Evolutionary conservation across 2,113 vertebrate genomes (phyloP).

Genomic region (Serilophus lunatus): DNA sequence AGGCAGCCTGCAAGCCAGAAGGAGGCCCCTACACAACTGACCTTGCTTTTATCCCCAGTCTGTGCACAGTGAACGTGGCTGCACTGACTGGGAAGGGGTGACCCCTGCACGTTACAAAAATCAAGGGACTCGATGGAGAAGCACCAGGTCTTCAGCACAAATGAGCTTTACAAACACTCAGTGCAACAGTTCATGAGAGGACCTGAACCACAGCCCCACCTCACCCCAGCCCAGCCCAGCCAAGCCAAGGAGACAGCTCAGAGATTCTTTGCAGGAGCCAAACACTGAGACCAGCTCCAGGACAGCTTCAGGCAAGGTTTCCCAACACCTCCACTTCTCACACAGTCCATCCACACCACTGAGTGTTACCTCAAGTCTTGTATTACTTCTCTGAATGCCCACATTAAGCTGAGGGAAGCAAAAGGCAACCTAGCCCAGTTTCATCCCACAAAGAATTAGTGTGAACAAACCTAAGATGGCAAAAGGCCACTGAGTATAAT

Average conservation of each 20-base stretch:
- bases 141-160: neutral
- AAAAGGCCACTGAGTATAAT: neutral
- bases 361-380: neutral
- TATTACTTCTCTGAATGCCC: neutral
- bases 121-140: neutral
- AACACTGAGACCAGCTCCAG: neutral
- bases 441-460: neutral
- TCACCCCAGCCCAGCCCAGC: too few species aligned
- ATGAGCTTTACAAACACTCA: neutral
- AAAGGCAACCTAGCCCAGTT: neutral
- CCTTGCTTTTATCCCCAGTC: neutral
- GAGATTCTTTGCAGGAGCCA: neutral
- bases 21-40: neutral
- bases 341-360: fast-evolving
- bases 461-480: neutral
- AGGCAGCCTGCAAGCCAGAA: neutral
- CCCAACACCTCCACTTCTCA: neutral
- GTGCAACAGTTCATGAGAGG: neutral
- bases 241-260: neutral
- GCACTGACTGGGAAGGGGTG: neutral
- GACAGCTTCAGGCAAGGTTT: neutral
- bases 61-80: neutral
- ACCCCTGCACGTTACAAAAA: fast-evolving
- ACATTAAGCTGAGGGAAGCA: neutral
- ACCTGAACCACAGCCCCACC: neutral